Evolutionary conservation across 2,797 vertebrate species (phyloP), one percentile per base, ranked within the genome.

Genomic region (Syngnathus rostellatus): DNA sequence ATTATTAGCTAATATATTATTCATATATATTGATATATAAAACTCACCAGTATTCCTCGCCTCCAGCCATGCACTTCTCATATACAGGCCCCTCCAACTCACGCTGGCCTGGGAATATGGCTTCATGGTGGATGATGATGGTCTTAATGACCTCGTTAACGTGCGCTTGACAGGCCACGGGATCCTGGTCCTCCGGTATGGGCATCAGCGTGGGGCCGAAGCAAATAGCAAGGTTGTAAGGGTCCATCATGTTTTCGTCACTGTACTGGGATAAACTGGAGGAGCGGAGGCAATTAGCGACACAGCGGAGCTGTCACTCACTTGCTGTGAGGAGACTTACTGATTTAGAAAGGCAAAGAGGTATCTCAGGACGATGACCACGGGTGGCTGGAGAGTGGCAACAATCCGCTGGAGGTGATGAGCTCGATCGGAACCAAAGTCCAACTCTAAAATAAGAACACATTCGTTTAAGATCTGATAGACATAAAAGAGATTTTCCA

Each of bases 161-260:
- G 1, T 99, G 97, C n/a, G 94, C 94, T 82, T 99, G 97, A 85
- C 96, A 98, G 77, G 94, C 87, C 77, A 99, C 97, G 0, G 95
- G 96, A 82, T 99, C 97, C 85, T 98, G 96, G 39, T 94, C 94
- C 0, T 99, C 97, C 0, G 97, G 97, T 67, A 98, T 98, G 72
- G 95, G 97, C 94, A 99, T 97, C 85, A 99, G 87, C 0, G 97
- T 98, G 74, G 97, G 97, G 66, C 97, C 97, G 3, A 98, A 99
- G 92, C 97, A 99, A 88, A 98, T 98, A 76, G 97, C 97, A 77
- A 99, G 81, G 87, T 99, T 99, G 90, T 98, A 98, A 71, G 96
- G 92, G 78, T 99, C 97, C 97, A 99, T 99, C 97, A 99, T 99
- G 91, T 99, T 99, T 88, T 99, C 97, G 67, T 99, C 97, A 0